These are phyloP conservation scores for Quadroppia sp. DNA, from an alignment of 2,888 invertebrate species.

Conservation along the genomic window DNA sequence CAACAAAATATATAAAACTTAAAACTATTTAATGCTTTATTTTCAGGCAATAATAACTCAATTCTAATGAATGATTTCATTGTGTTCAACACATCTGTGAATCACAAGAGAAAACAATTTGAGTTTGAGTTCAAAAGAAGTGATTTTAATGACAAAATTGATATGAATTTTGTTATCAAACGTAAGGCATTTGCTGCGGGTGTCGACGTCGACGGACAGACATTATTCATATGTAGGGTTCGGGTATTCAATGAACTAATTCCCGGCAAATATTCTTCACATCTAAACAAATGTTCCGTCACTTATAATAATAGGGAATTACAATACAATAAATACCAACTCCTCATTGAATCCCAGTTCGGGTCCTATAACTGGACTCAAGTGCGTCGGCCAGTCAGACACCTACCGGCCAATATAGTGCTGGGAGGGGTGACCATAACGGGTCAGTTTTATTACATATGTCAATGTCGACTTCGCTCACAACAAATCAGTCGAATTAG, in stretches of 20 bases:
- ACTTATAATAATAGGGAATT: slow-evolving; percentile 27
- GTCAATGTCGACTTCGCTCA: slow-evolving; percentile 23
- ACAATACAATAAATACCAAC: slow-evolving; percentile 29
- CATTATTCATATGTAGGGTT: slow-evolving; percentile 33
- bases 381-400: slow-evolving; percentile 22
- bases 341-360: slow-evolving; percentile 7
- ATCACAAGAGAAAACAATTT: neutral
- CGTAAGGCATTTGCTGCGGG: slow-evolving; percentile 32
- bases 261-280: slow-evolving; percentile 36
- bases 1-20: no score
- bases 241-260: slow-evolving; percentile 28
- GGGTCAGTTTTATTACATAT: slow-evolving; percentile 31
- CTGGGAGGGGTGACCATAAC: neutral
- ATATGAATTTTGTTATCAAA: neutral
- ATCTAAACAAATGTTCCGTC: slow-evolving; percentile 32
- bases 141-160: neutral
- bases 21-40: no score
- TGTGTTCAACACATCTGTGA: neutral
- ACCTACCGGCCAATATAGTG: slow-evolving; percentile 28
- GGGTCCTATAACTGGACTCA: slow-evolving; percentile 31
- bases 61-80: no score
- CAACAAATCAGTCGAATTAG: slow-evolving; percentile 10
- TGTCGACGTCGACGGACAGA: slow-evolving; percentile 34
- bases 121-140: neutral
- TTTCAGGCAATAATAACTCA: no score